phyloP scores from a whole-genome alignment of 2,113 vertebrate species.

The Columba janthina region DNA sequence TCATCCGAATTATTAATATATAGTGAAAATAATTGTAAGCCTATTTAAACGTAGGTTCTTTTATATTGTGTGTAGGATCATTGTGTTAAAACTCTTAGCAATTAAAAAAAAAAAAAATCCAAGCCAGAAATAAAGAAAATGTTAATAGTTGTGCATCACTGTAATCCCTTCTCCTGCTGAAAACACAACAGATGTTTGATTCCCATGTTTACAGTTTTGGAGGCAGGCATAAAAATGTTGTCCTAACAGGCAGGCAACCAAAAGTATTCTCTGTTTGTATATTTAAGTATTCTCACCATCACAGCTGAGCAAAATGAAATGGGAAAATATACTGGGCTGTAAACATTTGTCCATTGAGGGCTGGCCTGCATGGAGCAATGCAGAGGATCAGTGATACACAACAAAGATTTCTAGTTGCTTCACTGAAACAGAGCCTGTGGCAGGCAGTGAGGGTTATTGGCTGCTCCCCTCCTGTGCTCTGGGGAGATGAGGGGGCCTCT shows the following conservation, averaged over 20 bases:
- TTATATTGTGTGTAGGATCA: not conserved
- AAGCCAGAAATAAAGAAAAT: not conserved
- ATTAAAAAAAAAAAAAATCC: not conserved
- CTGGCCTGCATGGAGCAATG: not conserved
- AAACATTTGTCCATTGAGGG: not conserved
- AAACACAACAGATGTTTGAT: slow-evolving; percentile 37
- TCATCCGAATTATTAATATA: slow-evolving; percentile 29
- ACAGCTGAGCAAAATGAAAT: not conserved
- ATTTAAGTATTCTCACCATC: slow-evolving; percentile 3
- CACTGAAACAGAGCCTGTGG: not conserved
- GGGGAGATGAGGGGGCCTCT: not conserved
- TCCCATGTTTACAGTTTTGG: slow-evolving; percentile 26
- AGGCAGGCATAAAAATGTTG: slow-evolving; percentile 4
- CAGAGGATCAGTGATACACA: not conserved
- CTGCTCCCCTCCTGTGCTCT: not conserved
- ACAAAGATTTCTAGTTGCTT: not conserved
- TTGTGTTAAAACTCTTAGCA: not conserved
- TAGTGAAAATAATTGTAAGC: slow-evolving; percentile 29
- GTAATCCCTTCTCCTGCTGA: not conserved
- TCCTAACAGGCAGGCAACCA: not conserved
- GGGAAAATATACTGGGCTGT: not conserved
- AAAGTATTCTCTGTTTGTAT: slow-evolving; percentile 31
- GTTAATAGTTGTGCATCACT: not conserved
- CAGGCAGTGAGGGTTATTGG: too few species aligned
- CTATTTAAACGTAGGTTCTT: slow-evolving; percentile 21